These are phyloP conservation scores for Drosophila emarginata DNA, from an alignment of 2,888 invertebrate genomes.

Conservation along the genomic window DNA sequence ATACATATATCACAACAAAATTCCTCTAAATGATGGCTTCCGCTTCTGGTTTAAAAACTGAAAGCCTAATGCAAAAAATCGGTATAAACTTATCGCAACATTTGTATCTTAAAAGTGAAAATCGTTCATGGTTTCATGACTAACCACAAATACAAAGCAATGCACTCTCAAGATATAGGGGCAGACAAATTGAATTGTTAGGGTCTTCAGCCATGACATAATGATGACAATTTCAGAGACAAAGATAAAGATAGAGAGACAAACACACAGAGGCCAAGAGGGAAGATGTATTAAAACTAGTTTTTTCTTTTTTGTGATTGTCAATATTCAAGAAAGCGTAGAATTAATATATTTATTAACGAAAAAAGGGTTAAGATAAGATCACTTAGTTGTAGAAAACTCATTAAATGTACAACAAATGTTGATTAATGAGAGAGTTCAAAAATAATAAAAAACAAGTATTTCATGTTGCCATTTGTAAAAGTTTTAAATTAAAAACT, in stretches of 20 bases:
- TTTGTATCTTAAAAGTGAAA: constrained; percentile 61
- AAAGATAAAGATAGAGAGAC: background rate
- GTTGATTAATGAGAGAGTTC: too few relatives aligned
- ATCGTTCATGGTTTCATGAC: constrained; percentile 37
- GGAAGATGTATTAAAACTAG: background rate
- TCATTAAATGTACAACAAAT: too few relatives aligned
- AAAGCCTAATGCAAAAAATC: constrained; percentile 49
- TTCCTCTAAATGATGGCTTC: constrained; percentile 47
- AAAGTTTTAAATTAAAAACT: too few relatives aligned
- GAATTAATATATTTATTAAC: background rate
- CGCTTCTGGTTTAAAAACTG: constrained; percentile 63
- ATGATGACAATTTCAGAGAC: constrained; percentile 21
- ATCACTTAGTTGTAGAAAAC: background rate
- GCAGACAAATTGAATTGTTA: constrained; percentile 40
- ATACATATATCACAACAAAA: constrained; percentile 14
- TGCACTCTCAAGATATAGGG: background rate
- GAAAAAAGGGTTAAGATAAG: background rate
- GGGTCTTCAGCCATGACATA: constrained; percentile 24
- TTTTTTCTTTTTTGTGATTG: background rate
- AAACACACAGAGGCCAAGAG: background rate
- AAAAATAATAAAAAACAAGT: too few relatives aligned
- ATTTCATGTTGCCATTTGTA: too few relatives aligned
- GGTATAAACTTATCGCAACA: constrained; percentile 24
- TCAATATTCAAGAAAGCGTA: background rate
- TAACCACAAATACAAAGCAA: constrained; percentile 4